Percentiles rank a stretch among this genome's conserved stretches.
Conservation (phyloP, 2,113 vertebrate genomes). For the Myrmophylax atrothorax region DNA sequence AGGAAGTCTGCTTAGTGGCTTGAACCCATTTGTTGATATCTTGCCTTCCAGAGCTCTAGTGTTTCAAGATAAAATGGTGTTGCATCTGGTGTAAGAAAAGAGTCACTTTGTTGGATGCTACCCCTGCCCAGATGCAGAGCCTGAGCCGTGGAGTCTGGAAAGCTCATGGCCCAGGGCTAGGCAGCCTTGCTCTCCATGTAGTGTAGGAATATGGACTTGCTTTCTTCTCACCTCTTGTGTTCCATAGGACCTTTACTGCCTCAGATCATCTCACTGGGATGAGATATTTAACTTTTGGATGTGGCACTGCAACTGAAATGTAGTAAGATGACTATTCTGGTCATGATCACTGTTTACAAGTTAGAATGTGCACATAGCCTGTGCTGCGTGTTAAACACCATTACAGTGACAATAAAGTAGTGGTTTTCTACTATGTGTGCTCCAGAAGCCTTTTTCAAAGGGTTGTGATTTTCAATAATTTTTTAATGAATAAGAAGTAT, state of each 20-base stretch:
- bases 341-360: neutral
- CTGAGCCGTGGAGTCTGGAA: neutral
- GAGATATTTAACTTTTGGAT: neutral
- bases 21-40: neutral
- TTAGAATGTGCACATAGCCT: neutral
- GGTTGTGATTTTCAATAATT: neutral
- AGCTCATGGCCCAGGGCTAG: neutral
- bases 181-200: neutral
- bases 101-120: rapidly evolving
- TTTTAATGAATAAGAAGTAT: neutral
- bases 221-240: neutral
- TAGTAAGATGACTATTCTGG: neutral
- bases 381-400: neutral
- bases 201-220: neutral
- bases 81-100: neutral
- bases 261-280: neutral
- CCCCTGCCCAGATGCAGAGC: neutral
- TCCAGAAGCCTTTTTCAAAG: neutral
- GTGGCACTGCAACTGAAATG: rapidly evolving
- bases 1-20: neutral
- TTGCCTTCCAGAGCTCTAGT: neutral
- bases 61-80: neutral
- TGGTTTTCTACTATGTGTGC: neutral
- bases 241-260: neutral
- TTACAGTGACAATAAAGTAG: neutral